A percentile compares a stretch with the other conserved stretches of the same genome.
Conservation (phyloP, 2,888 invertebrate species). For the Clostera curtula region DNA sequence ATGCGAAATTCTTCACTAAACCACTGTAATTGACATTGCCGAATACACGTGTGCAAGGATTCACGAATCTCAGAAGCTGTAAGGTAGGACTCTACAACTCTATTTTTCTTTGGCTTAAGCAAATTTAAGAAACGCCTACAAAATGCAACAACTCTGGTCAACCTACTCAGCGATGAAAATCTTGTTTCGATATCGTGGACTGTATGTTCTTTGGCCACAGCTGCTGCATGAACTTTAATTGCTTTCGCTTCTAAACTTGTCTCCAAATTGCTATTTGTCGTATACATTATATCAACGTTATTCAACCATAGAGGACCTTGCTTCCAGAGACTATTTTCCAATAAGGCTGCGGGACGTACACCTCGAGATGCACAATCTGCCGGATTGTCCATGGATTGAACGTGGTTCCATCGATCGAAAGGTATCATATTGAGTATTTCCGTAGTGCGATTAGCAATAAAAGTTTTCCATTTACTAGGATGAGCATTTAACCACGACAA, state of each 20-base stretch:
- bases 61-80: not conserved
- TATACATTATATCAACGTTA: not conserved
- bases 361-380: constrained; percentile 4
- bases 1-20: not conserved
- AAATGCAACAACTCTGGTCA: not conserved
- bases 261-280: too few relatives aligned
- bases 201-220: not conserved
- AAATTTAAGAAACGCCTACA: not conserved
- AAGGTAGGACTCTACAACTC: not conserved
- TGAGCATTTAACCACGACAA: constrained; percentile 4
- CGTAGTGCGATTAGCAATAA: constrained; percentile 5
- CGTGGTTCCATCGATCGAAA: constrained; percentile 3
- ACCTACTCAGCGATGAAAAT: not conserved
- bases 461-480: constrained; percentile 1
- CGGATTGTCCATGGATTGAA: constrained; percentile 1
- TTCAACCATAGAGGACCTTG: not conserved
- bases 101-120: not conserved
- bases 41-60: not conserved
- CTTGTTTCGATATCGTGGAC: not conserved
- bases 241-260: not conserved
- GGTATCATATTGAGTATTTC: constrained; percentile 4
- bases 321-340: not conserved
- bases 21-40: not conserved
- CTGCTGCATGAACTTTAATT: not conserved
- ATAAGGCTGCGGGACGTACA: not conserved